Evolutionary conservation across 2,888 invertebrate species (phyloP), one percentile per base, ranked within the genome.

Genomic region (Rotaria magnacalcarata): DNA sequence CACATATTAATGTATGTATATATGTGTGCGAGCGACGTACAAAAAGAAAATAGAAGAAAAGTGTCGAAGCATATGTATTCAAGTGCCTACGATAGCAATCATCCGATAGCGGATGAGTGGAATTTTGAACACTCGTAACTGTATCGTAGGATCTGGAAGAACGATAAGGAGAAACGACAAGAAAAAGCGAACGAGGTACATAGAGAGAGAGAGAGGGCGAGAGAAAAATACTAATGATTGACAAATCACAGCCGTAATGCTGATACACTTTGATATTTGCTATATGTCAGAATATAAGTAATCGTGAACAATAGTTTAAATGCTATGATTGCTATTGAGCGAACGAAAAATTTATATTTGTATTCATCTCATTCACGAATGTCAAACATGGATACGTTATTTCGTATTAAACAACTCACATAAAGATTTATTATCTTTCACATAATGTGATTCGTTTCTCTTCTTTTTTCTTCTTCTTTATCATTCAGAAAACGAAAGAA

Each of bases 201-300:
- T 10, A 67, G 67, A 67, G 67, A 67, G 16, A 56, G 50, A 50
- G 50, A 24, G 21, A 21, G 4, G 5, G 52, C n/a, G 60, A 27
- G 60, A 67, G 19, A 67, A 41, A 67, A 67, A 34, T 56, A 56
- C 24, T 56, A 56, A 56, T 56, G 8, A 24, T 56, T 56, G 56
- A 56, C 56, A 56, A 67, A 67, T 67, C 67, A 67, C 27, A 67
- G 34, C 7, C 34, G 34, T 34, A 8, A 16, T 34, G 8, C 19
- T 34, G 34, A 67, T 16, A 41, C 34, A 19, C 34, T 67, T 34
- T 16, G 19, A 34, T 67, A 67, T 67, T 67, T 67, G 67, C 14
- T 67, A 67, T 67, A 27, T 19, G 67, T 67, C 67, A 67, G 67
- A 67, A 67, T 19, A 67, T 67, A 67, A 67, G 67, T 19, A 67